Evolutionary conservation across 2,888 invertebrate genomes (phyloP), one percentile per base, ranked within the genome.

Genomic region (Epistrophella euchroma): DNA sequence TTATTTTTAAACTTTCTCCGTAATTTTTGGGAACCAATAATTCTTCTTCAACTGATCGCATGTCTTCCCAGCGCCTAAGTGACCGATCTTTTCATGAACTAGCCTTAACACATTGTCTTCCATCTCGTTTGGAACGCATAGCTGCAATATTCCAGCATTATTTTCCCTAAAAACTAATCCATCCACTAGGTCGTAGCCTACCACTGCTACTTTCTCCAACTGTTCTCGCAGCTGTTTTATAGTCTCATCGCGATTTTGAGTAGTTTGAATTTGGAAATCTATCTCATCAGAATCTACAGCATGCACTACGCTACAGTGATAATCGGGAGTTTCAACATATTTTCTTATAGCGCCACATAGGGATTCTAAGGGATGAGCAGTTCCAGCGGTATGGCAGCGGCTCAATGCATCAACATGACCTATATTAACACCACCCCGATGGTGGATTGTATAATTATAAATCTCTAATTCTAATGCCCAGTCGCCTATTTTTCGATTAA

Each of bases 381-480:
- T 71, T 19, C 25, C 71, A 55, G 75, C 75, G 6, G 55, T 5
- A n/a, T 50, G 43, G n/a, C 64, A 73, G 6, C 81, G 50, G 7
- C 70, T 81, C 17, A 81, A 62, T 15, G 75, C 68, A 28, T 81
- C 81, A 37, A 66, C 72, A 11, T 81, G 81, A 1, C 66, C 37
- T 60, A 80, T 82, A 32, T 40, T 72, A 1, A 40, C 56, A 25
- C 77, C 64, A 25, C 55, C 13, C 2, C 64, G 62, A 28, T 84
- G 74, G 15, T 64, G 58, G 10, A 71, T 70, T 37, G 56, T 68
- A 15, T 77, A 60, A 13, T 77, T 40, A 55, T 77, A 83, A 25
- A 77, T 77, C 43, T 84, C 73, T 45, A 84, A 66, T 10, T 74
- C 70, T 22, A 89, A 62, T 81, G 89, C 89, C 90, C 90, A 90